These are phyloP conservation scores for Carollia perspicillata DNA, from an alignment of 2,113 vertebrate genomes.

Conservation along the genomic window DNA sequence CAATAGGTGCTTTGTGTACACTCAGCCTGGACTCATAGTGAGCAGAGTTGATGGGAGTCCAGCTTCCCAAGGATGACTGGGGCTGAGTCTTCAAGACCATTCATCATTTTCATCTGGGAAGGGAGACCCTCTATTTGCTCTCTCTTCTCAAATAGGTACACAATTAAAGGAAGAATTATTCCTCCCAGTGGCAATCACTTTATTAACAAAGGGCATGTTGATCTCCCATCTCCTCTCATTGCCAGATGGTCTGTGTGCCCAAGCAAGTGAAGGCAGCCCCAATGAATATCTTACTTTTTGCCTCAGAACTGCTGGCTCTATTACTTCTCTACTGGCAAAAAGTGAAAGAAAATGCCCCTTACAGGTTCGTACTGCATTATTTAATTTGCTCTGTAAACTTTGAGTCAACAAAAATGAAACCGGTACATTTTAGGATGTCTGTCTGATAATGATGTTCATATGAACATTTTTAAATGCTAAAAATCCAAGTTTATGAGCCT, in stretches of 20 bases:
- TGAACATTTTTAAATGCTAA: conserved; percentile 30
- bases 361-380: conserved; percentile 39
- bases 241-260: conserved; percentile 64
- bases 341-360: conserved; percentile 61
- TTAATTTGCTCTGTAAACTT: conserved; percentile 50
- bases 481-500: neutral
- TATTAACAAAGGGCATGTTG: conserved; percentile 64
- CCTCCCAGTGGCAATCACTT: conserved; percentile 55
- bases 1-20: conserved; percentile 70
- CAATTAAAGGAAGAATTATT: conserved; percentile 75
- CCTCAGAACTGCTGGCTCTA: conserved; percentile 50
- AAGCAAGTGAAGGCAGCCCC: conserved; percentile 57
- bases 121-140: conserved; percentile 60
- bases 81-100: conserved; percentile 74
- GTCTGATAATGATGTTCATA: conserved; percentile 17
- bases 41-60: conserved; percentile 65
- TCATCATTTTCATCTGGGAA: conserved; percentile 72
- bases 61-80: conserved; percentile 64
- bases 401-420: conserved; percentile 49
- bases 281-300: conserved; percentile 54
- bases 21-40: conserved; percentile 60
- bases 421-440: neutral
- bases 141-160: conserved; percentile 69
- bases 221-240: conserved; percentile 34
- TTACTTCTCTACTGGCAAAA: conserved; percentile 58